phyloP scores from a whole-genome alignment of 2,797 vertebrate genomes.

The Acomys russatus region DNA sequence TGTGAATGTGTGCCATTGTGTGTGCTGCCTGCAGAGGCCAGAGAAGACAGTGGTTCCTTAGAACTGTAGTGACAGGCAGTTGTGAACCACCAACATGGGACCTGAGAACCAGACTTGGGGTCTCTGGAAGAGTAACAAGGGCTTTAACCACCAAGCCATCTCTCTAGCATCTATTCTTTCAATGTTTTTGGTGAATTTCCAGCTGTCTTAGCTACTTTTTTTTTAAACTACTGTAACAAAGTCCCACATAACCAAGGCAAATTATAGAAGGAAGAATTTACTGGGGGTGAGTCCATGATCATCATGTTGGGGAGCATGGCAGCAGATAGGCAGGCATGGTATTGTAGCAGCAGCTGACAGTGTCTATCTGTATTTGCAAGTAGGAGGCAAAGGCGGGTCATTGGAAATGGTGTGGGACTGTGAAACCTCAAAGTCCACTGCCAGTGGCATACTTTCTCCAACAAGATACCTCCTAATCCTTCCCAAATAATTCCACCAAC shows the following conservation, averaged over 20 bases:
- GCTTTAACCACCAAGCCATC: background rate
- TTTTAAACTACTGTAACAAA: background rate
- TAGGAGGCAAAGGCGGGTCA: background rate
- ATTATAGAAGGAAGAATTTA: background rate
- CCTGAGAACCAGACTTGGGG: background rate
- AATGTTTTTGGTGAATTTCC: background rate
- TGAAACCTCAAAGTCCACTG: background rate
- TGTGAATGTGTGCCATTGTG: background rate
- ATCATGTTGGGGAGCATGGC: no score
- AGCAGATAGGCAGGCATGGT: background rate
- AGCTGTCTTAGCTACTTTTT: background rate
- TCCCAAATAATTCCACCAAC: background rate
- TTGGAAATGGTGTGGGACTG: no score
- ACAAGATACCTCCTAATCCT: background rate
- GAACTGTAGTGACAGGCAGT: background rate
- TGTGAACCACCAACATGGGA: background rate
- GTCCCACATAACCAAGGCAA: background rate
- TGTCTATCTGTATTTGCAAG: background rate
- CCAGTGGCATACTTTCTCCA: background rate
- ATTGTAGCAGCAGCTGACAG: background rate
- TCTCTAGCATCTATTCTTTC: background rate
- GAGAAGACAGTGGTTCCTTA: background rate
- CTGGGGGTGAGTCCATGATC: background rate
- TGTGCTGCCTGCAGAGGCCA: background rate
- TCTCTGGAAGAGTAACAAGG: background rate